Evolutionary conservation across 2,797 vertebrate genomes (phyloP), one percentile per base, ranked within the genome.

Genomic region (Alcedo atthis): DNA sequence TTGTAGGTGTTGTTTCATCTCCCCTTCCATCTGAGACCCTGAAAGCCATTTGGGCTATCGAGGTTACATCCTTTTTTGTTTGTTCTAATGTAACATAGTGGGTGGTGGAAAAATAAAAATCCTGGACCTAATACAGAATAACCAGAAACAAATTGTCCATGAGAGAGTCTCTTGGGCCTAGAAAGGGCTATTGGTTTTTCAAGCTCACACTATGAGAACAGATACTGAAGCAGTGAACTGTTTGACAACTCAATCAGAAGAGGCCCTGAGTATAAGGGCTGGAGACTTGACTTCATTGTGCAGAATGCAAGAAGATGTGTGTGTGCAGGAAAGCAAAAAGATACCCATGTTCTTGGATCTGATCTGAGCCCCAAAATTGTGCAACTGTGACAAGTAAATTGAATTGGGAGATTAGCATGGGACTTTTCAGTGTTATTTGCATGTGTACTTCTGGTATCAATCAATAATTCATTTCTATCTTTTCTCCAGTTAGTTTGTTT

Each of bases 61-160:
- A 61, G 8, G 15, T 81, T 83, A 10, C 30, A 83, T 88, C 19
- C 12, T 3, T 69, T 54, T 63, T 73, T 69, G 20, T 57, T 37
- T 69, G 0, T 57, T 40, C 37, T 68, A 42, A 66, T 25, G 11
- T 42, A 64, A 46, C 14, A 16, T 2, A 3, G 11, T 42, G 49
- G 3, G 7, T 30, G 19, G 40, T 17, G 51, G 53, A 5, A 55
- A 54, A 58, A 49, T 6, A 49, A 37, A 81, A 48, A 10, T 58
- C 43, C n/a, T 37, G 32, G 33, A 37, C 28, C 33, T 62, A 17
- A 45, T 57, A 33, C 35, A 35, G 37, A 64, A 69, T 82, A 26
- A 32, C 43, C 51, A 74, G 19, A 48, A 77, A 43, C 13, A 1
- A 59, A 48, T 32, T 0, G 0, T 53, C 83, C 20, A 7, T 21